Evolutionary conservation across 2,797 vertebrate genomes (phyloP).

Genomic region (Euphonia xanthogaster): DNA sequence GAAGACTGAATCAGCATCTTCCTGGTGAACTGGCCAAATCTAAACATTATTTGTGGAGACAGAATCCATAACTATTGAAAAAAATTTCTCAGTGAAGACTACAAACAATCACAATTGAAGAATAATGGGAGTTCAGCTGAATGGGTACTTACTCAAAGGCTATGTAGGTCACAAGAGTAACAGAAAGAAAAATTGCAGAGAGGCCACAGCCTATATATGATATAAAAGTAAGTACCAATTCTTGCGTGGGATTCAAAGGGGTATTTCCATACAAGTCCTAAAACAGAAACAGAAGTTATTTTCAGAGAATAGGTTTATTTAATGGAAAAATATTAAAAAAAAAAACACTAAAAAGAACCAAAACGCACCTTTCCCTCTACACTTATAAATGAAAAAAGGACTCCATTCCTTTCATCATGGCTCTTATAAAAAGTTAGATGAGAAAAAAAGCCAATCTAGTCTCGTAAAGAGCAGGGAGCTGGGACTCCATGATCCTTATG

Average conservation of each 20-base stretch:
- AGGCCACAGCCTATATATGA: slow-evolving; percentile 93
- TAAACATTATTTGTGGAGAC: background rate
- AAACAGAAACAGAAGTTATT: slow-evolving; percentile 23
- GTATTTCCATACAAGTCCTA: slow-evolving; percentile 83
- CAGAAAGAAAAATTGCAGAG: slow-evolving; percentile 88
- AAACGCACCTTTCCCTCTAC: background rate
- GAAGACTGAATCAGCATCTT: background rate
- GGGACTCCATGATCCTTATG: background rate
- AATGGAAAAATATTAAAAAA: background rate
- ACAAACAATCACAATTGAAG: background rate
- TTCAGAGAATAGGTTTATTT: background rate
- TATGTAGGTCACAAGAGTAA: slow-evolving; percentile 94
- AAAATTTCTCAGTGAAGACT: background rate
- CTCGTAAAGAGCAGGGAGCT: background rate
- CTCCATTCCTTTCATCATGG: background rate
- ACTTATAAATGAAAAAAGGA: background rate
- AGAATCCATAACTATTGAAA: background rate
- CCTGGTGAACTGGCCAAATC: background rate
- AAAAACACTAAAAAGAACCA: background rate
- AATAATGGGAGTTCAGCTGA: background rate
- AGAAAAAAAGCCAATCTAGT: background rate
- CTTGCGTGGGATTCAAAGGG: slow-evolving; percentile 67
- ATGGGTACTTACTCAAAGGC: slow-evolving; percentile 87
- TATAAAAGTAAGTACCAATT: slow-evolving; percentile 87
- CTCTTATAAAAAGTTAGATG: background rate